Evolutionary conservation across 1,140 invertebrate species (phyloP).

Genomic region (Camponotus floridanus): DNA sequence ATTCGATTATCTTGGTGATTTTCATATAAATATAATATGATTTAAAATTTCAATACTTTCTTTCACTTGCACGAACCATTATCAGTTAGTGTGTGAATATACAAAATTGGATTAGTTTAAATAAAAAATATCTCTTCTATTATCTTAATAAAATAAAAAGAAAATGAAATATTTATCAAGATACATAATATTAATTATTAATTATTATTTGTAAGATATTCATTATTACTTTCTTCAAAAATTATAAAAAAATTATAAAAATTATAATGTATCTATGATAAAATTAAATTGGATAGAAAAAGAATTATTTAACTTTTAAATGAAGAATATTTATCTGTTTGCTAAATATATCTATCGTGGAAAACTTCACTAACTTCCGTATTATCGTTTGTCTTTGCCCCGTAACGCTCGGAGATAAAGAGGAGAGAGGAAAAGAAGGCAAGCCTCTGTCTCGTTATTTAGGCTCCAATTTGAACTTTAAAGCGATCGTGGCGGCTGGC

Average conservation of each 20-base stretch:
- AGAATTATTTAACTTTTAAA: background rate
- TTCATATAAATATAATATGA: constrained; percentile 25
- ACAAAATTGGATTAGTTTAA: background rate
- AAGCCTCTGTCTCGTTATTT: constrained; percentile 30
- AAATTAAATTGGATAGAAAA: background rate
- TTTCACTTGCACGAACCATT: background rate
- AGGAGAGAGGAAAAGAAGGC: constrained; percentile 26
- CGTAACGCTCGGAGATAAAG: background rate
- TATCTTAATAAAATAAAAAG: background rate
- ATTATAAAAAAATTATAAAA: background rate
- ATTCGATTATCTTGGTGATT: constrained; percentile 42
- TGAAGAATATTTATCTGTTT: background rate
- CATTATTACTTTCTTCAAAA: no score
- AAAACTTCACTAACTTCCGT: background rate
- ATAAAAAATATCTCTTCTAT: background rate
- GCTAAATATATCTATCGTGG: background rate
- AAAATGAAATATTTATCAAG: background rate
- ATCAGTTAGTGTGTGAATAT: background rate
- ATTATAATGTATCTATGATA: background rate
- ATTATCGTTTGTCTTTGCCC: constrained; percentile 1
- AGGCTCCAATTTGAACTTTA: constrained; percentile 52
- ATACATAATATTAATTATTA: background rate
- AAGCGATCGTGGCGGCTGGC: constrained; percentile 12
- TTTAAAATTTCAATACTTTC: background rate
- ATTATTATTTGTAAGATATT: no score